Base-by-base conservation (phyloP, 2,797 vertebrate genomes). In the Lagocephalus sceleratus region DNA sequence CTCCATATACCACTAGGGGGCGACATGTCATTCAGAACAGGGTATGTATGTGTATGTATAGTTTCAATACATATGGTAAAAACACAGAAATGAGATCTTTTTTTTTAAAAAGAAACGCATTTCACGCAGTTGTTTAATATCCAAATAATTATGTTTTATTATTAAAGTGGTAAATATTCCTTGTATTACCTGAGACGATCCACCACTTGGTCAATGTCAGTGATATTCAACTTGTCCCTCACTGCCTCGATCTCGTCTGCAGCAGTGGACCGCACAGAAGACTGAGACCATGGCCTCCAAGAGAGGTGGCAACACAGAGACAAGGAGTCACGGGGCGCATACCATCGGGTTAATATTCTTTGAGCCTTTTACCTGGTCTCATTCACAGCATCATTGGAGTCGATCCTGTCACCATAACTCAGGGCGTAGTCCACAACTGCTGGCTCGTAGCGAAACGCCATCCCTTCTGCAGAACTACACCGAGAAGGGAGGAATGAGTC, bases 381-480 rank as follows among this genome's bases (percentile, higher is more conserved):
- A 46, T 20, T 43, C 35, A 58, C 68, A 47, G 38, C 26, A 16
- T 66, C 9, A 69, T 20, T 44, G 43, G 10, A 14, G 51, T 52
- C 17, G 19, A 19, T 5, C 6, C 10, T 12, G 42, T 59, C 50
- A 44, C 16, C 49, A 40, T 72, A 68, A 78, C 61, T 51, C 35
- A 94, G 72, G 21, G 88, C 92, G 41, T 93, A 96, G 62, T 51
- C 83, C 51, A 96, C 86, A 11, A 92, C 89, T 20, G 66, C 79
- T 25, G 88, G 87, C 76, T 85, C 92, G 57, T 93, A 95, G 23
- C 20, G 75, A 38, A 63, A 67, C 72, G 93, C 62, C 1, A 86
- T 83, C 47, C 84, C 76, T 26, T 84, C 75, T 49, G 68, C 80
- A 53, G 91, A 86, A 75, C 94, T 96, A 39, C 38, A 57, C 22